Conservation (phyloP, 2,797 vertebrate genomes). For the Microctenopoma steveboyesi region DNA sequence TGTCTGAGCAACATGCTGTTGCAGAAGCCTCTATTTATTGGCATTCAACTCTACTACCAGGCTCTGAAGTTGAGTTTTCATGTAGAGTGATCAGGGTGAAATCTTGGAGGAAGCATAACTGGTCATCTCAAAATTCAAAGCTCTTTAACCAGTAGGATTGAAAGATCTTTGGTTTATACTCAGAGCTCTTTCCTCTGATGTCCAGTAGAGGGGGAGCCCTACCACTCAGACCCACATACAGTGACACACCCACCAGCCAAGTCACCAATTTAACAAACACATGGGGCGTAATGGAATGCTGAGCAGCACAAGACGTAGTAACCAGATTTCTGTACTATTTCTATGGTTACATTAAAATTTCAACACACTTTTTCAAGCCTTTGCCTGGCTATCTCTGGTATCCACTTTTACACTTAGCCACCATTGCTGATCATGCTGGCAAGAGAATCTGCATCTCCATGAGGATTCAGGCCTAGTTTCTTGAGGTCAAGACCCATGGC, state of each 20-base stretch:
- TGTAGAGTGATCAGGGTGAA: constrained; percentile 41
- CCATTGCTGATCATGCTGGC: constrained; percentile 82
- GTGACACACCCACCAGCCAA: constrained; percentile 64
- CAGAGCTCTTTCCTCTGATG: constrained; percentile 45
- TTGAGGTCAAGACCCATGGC: constrained; percentile 86
- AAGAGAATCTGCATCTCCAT: constrained; percentile 74
- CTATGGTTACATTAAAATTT: constrained; percentile 71
- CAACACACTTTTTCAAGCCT: constrained; percentile 47
- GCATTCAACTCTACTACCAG: constrained; percentile 25
- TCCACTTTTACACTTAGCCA: constrained; percentile 74
- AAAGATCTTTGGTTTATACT: constrained; percentile 33
- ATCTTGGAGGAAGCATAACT: constrained; percentile 41
- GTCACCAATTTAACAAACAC: constrained; percentile 67
- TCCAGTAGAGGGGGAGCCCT: constrained; percentile 63
- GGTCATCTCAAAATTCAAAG: constrained; percentile 52
- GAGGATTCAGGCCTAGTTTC: constrained; percentile 80
- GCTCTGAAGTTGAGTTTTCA: constrained; percentile 36
- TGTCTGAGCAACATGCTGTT: constrained; percentile 16
- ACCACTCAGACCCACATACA: constrained; percentile 62
- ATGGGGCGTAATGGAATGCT: constrained; percentile 80
- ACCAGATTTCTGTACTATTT: constrained; percentile 76
- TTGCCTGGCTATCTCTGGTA: constrained; percentile 25
- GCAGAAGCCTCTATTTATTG: constrained; percentile 12
- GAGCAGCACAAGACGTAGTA: constrained; percentile 76
- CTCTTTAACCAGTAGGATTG: constrained; percentile 37